Base-by-base conservation (phyloP, 2,113 vertebrate species). In the Megaceryle torquata region DNA sequence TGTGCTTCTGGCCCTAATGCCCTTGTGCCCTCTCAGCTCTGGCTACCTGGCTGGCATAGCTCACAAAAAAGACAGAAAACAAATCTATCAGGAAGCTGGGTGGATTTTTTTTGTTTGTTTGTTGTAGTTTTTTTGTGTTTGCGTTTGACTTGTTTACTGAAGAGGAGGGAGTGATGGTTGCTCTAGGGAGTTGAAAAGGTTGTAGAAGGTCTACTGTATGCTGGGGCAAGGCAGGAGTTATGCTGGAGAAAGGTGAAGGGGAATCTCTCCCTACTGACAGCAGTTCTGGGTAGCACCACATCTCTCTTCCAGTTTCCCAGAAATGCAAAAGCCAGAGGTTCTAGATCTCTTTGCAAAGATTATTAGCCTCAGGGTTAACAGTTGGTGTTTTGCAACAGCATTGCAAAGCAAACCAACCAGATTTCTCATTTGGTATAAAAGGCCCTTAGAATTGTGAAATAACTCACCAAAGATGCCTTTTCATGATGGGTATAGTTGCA, bases 401-500 rank as follows among this genome's bases (percentile, higher is more conserved):
- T 74, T 93, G 54, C 54, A 65, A 84, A 70, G 6, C 19, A 63
- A 29, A 74, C 14, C 26, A 12, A 51, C 14, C 4, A 15, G 6
- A 35, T 80, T 54, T 12, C 17, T 82, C 5, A 2, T 82, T 61
- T 31, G 33, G 12, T 83, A 5, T 53, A 25, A 57, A 50, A 13
- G 7, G 4, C 20, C 31, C 18, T 80, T 60, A 60, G 37, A 71
- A 48, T 43, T 90, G 22, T 71, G 79, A 79, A 60, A 48, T 75
- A 78, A 39, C 46, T 41, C 56, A 65, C 8, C 11, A 35, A 57
- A 53, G 16, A 5, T 61, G 8, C 13, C 11, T 54, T 84, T 77
- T 50, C 2, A 0, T 59, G 26, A 25, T 0, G 0, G 12, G 6
- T 24, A 6, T 44, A 18, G 31, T 24, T 44, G 26, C 43, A 15